phyloP scores from a whole-genome alignment of 2,113 vertebrate species.

The Myrmecophaga tridactyla region DNA sequence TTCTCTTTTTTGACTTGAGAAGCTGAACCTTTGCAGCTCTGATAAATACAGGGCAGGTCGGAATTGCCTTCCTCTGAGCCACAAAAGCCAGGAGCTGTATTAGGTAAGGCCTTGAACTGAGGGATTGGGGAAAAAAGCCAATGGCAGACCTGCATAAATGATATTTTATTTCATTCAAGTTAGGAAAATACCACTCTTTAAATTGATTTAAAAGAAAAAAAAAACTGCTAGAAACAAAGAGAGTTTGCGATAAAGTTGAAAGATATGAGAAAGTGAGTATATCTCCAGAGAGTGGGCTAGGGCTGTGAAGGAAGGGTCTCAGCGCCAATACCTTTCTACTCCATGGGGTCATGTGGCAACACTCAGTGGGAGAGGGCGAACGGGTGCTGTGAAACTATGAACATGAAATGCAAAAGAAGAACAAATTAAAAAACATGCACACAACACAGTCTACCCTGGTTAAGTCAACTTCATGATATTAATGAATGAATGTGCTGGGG shows the following conservation, averaged over 20 bases:
- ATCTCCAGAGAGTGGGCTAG: slow-evolving; percentile 76
- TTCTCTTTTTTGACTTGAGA: slow-evolving; percentile 56
- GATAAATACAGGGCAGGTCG: slow-evolving; percentile 1
- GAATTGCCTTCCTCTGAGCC: slow-evolving; percentile 57
- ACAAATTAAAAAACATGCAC: slow-evolving; percentile 79
- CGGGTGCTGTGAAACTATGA: slow-evolving; percentile 95
- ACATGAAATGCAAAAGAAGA: slow-evolving; percentile 85
- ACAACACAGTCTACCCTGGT: slow-evolving; percentile 59
- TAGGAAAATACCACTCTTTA: slow-evolving; percentile 54
- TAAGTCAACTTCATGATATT: slow-evolving; percentile 63
- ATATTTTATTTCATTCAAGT: slow-evolving; percentile 50
- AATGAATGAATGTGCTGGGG: slow-evolving; percentile 41
- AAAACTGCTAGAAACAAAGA: slow-evolving; percentile 52
- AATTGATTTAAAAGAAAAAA: slow-evolving; percentile 35
- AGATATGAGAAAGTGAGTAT: slow-evolving; percentile 79
- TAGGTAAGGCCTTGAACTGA: background rate
- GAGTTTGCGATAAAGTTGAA: slow-evolving; percentile 63
- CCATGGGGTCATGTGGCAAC: slow-evolving; percentile 98
- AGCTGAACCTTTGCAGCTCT: slow-evolving; percentile 44
- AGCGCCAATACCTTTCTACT: slow-evolving; percentile 97
- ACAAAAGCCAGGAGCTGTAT: background rate
- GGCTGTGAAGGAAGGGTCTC: slow-evolving; percentile 77
- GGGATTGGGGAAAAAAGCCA: background rate
- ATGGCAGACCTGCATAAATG: background rate
- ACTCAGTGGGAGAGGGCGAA: slow-evolving; percentile 95